phyloP scores from a whole-genome alignment of 2,797 vertebrate genomes.

The Enteromius fasciolatus region DNA sequence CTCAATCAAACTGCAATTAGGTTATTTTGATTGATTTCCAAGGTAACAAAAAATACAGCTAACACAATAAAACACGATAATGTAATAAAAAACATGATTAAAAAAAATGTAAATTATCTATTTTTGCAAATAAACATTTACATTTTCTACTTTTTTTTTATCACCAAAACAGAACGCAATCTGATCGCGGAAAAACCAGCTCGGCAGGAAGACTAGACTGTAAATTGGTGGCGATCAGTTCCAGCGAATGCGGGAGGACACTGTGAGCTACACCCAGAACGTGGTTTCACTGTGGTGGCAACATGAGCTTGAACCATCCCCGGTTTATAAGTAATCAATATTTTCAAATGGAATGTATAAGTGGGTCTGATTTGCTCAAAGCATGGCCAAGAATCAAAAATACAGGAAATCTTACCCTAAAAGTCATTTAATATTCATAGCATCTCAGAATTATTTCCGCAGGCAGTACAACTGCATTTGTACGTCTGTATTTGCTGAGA shows the following conservation, averaged over 20 bases:
- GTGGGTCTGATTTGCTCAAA: constrained; percentile 29
- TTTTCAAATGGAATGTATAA: constrained; percentile 38
- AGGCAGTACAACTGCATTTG: constrained; percentile 11
- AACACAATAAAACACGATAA: no score
- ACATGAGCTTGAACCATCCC: constrained; percentile 25
- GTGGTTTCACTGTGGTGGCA: constrained; percentile 24
- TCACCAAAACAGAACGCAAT: constrained; percentile 34
- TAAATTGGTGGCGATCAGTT: constrained; percentile 16
- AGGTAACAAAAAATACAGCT: no score
- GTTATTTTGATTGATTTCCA: no score
- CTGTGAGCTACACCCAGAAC: constrained; percentile 24
- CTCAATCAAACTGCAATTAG: no score
- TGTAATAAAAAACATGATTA: no score
- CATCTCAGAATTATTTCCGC: constrained; percentile 23
- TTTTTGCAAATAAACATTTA: no score
- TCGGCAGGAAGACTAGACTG: neutral
- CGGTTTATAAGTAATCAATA: constrained; percentile 28
- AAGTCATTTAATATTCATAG: constrained; percentile 12
- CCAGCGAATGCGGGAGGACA: constrained; percentile 17
- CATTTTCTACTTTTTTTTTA: neutral
- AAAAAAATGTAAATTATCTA: no score
- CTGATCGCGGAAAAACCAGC: neutral
- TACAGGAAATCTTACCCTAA: constrained; percentile 13
- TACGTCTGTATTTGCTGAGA: neutral
- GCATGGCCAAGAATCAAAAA: constrained; percentile 31